Evolutionary conservation across 1,140 invertebrate genomes (phyloP).

Genomic region (Drosophila pruinosa): DNA sequence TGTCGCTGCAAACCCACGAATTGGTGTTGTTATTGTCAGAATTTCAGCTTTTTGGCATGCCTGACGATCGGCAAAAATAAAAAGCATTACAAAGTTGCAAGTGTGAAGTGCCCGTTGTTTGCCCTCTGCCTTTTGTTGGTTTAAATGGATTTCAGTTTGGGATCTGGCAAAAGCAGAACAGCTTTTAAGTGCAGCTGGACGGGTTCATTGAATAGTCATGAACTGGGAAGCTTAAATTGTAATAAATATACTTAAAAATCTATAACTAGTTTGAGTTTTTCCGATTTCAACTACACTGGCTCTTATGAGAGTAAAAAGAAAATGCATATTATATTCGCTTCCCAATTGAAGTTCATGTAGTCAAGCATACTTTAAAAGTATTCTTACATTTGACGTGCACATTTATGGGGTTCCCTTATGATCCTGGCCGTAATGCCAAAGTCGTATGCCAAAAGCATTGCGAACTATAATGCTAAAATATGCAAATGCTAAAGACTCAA

Average conservation of each 20-base stretch:
- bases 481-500: constrained; percentile 30
- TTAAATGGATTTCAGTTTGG: constrained; percentile 11
- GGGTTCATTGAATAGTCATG: background rate
- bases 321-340: background rate
- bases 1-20: background rate
- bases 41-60: constrained; percentile 10
- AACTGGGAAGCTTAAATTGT: background rate
- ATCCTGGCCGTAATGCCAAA: background rate
- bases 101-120: constrained; percentile 23
- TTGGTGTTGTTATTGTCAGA: constrained; percentile 15
- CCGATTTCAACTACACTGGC: too few relatives aligned
- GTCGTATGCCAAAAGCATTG: background rate
- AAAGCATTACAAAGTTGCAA: background rate
- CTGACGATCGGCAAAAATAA: constrained; percentile 17
- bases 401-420: too few relatives aligned
- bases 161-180: background rate
- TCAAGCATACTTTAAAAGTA: too few relatives aligned
- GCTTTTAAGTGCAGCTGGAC: constrained; percentile 4
- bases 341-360: background rate
- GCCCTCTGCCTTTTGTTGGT: background rate
- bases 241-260: background rate
- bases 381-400: too few relatives aligned
- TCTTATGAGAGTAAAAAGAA: too few relatives aligned
- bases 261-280: too few relatives aligned
- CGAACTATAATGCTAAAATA: constrained; percentile 10